Conservation (phyloP, 2,113 vertebrate genomes). For the Ailuropoda melanoleuca region DNA sequence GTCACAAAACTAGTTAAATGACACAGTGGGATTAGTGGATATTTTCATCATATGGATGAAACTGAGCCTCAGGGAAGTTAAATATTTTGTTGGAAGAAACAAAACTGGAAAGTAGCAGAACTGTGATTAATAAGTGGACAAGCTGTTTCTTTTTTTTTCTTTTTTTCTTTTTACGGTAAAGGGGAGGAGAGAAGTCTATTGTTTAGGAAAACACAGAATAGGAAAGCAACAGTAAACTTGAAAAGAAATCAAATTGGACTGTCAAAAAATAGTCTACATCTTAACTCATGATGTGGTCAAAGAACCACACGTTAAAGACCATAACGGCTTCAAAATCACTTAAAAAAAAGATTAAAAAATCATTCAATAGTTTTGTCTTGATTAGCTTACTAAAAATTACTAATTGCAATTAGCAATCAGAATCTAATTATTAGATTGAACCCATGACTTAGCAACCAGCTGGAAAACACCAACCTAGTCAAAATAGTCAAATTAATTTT, state of each 20-base stretch:
- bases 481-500: neutral
- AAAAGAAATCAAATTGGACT: neutral
- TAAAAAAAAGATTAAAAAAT: neutral
- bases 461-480: neutral
- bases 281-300: neutral
- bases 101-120: neutral
- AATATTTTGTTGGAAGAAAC: neutral
- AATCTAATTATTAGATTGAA: neutral
- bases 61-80: neutral
- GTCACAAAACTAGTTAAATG: slow-evolving; percentile 8
- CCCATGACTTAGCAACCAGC: neutral
- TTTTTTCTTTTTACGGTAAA: neutral
- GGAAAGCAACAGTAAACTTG: neutral
- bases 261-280: neutral
- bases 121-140: neutral
- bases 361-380: neutral
- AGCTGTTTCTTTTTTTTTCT: accelerated
- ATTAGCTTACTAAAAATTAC: slow-evolving; percentile 36
- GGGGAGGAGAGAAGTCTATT: neutral
- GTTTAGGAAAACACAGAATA: slow-evolving; percentile 6
- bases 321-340: neutral
- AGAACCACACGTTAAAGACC: neutral
- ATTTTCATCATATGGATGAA: slow-evolving; percentile 19
- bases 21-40: neutral
- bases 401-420: neutral